A percentile compares a stretch with the other conserved stretches of the same genome.
These are phyloP conservation scores for Leguminivora glycinivorella DNA, from an alignment of 1,140 invertebrate genomes.

Conservation along the genomic window DNA sequence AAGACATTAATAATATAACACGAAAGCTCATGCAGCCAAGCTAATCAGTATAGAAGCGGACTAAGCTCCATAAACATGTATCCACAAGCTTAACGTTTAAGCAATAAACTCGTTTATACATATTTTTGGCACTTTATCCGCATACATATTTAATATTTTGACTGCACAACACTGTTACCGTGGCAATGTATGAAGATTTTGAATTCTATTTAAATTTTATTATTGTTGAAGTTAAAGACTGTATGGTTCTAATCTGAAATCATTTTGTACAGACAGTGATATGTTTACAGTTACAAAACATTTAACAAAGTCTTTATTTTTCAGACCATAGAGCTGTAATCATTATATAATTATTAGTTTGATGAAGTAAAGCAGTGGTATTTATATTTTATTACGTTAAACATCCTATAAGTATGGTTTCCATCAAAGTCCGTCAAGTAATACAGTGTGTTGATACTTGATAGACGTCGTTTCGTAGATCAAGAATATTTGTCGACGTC, in stretches of 20 bases:
- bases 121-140: no score
- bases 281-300: background rate
- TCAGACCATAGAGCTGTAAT: background rate
- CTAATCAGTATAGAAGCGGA: no score
- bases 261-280: background rate
- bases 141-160: no score
- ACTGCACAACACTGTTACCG: no score
- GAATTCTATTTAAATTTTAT: background rate
- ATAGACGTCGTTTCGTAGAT: background rate
- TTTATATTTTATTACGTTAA: conserved; percentile 44
- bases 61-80: no score
- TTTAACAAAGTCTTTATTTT: background rate
- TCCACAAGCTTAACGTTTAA: no score
- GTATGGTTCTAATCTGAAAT: background rate
- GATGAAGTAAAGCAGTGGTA: conserved; percentile 33
- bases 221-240: background rate
- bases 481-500: background rate
- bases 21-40: no score
- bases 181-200: no score
- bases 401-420: conserved; percentile 41
- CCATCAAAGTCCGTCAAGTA: conserved; percentile 5
- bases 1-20: background rate
- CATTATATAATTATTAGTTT: background rate
- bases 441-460: background rate
- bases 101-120: no score